Evolutionary conservation across 1,140 invertebrate genomes (phyloP), one percentile per base, ranked within the genome.

Genomic region (Lamellibrachia luymesi): DNA sequence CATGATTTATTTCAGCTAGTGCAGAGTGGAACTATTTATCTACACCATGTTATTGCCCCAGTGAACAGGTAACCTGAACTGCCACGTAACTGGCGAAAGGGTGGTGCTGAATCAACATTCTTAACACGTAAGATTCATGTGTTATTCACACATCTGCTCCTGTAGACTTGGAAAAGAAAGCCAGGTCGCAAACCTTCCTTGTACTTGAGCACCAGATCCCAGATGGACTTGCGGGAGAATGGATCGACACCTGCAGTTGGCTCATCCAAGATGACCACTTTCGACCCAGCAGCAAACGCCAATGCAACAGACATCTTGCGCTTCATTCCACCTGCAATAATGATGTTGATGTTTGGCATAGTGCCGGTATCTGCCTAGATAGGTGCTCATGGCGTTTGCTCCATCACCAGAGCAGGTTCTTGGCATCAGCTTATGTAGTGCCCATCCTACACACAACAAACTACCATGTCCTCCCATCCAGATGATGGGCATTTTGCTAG

Each of bases 211-310:
- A 97, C 94, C n/a, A 97, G 94, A 91, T 97, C 96, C 97, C 97
- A 97, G 94, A 97, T 97, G 13, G 96, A 94, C 91, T 95, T 94
- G 27, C 97, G 94, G 8, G 97, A 97, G 94, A 96, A 96, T 13
- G 97, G 97, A 95, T 97, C 97, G 91, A 97, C 97, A 92, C 97
- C 97, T 93, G 97, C 97, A 10, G 97, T 97, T 7, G 97, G 97
- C 94, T 97, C 97, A 96, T 97, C 97, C 49, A 97, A 94, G 90
- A 97, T 97, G 8, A 97, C 96, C 10, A 96, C 96, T 93, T 95
- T 94, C 8, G 96, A 96, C 91, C 95, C 95, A 90, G 97, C 97
- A 80, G 97, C 96, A 96, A 97, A 97, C 25, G 97, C 97, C 93
- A 97, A 97, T 22, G 97, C 97, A 50, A 97, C 96, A 51, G 97